These are phyloP conservation scores for Hippocampus kuda DNA, from an alignment of 2,797 vertebrate genomes.

Conservation along the genomic window DNA sequence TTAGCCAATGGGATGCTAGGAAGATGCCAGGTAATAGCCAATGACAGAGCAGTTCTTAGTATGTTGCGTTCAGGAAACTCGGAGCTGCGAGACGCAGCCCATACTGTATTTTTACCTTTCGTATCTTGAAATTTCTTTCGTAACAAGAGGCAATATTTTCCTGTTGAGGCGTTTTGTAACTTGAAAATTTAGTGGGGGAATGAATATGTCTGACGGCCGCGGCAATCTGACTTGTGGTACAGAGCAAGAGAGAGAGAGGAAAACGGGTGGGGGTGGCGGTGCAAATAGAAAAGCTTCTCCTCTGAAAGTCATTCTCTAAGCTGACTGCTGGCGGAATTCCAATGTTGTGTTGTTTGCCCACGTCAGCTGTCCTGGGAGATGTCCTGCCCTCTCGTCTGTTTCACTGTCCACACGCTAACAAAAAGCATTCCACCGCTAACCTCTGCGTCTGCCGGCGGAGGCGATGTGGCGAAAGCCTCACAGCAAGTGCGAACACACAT, in stretches of 20 bases:
- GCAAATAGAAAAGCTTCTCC: not conserved
- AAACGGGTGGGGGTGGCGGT: too few species aligned
- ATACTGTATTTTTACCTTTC: too few species aligned
- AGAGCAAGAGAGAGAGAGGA: not conserved
- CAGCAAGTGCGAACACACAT: not conserved
- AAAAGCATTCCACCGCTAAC: conserved; percentile 16
- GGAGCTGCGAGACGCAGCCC: too few species aligned
- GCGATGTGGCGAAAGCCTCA: not conserved
- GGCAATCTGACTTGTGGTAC: conserved; percentile 14
- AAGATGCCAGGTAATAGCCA: too few species aligned
- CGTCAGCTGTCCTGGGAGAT: conserved; percentile 55
- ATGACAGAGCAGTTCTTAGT: too few species aligned
- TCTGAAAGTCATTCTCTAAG: conserved; percentile 34
- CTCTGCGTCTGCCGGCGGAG: conserved; percentile 18
- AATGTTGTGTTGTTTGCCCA: conserved; percentile 44
- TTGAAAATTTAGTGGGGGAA: not conserved
- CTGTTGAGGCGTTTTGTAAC: too few species aligned
- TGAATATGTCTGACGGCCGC: conserved; percentile 17
- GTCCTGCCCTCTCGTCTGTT: conserved; percentile 41
- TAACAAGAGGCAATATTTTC: too few species aligned
- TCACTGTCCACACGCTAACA: conserved; percentile 15
- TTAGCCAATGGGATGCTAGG: too few species aligned
- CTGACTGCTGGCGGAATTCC: conserved; percentile 42
- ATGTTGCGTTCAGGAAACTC: too few species aligned
- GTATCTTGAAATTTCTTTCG: too few species aligned